These are phyloP conservation scores for Heliconius charithonia DNA, from an alignment of 2,888 invertebrate genomes.

Conservation along the genomic window DNA sequence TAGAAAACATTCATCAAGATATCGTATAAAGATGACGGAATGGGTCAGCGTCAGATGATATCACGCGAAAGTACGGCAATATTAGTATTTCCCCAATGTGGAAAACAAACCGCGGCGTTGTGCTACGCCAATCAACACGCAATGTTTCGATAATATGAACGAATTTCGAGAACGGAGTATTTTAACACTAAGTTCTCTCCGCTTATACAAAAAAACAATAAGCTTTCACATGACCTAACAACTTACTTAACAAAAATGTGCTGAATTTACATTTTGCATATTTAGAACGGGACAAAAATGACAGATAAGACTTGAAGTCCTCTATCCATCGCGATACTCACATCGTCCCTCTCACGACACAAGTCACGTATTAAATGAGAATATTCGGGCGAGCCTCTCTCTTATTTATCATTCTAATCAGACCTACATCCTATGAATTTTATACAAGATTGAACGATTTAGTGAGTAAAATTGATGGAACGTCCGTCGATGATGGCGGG, in stretches of 20 bases:
- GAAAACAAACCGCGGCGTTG: no score
- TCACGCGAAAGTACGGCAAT: no score
- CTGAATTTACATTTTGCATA: slow-evolving; percentile 18
- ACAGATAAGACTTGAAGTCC: slow-evolving; percentile 73
- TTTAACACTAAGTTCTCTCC: no score
- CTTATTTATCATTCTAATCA: slow-evolving; percentile 83
- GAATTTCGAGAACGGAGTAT: no score
- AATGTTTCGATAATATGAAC: no score
- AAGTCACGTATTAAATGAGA: slow-evolving; percentile 84
- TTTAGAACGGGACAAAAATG: slow-evolving; percentile 61
- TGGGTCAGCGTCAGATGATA: no score
- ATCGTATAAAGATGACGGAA: no score
- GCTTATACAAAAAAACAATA: no score
- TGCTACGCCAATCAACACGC: no score
- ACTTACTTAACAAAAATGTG: not conserved
- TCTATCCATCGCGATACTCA: slow-evolving; percentile 73
- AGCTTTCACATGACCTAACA: not conserved
- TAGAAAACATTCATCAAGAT: no score
- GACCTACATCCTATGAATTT: slow-evolving; percentile 82
- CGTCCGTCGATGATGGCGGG: slow-evolving; percentile 78
- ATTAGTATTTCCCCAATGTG: no score
- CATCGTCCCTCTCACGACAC: slow-evolving; percentile 79
- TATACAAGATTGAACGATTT: slow-evolving; percentile 84
- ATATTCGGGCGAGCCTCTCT: slow-evolving; percentile 81
- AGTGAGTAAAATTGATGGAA: slow-evolving; percentile 82